Base-by-base conservation (phyloP, 37 sponge, comb jelly and placozoan species). In the Cliona cf. orientalis region DNA sequence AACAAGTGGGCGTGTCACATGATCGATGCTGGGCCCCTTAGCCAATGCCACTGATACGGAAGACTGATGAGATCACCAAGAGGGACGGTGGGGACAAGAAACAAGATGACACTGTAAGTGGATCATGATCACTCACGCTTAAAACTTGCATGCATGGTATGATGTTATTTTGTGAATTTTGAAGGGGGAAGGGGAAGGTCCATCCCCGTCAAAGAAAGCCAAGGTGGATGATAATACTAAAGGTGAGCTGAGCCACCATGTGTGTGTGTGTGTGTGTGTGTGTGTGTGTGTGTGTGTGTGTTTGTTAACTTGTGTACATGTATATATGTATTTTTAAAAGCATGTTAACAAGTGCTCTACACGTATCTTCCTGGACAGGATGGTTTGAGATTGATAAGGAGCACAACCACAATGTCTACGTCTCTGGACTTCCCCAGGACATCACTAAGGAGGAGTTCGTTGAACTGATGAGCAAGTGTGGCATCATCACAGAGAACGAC, bases 331-430 rank as follows among this genome's bases (percentile, higher is more conserved):
- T 33, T 28, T 68, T 38, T 5, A 9, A 68, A 68, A 36, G 41
- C 40, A 4, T 9, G 69, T 37, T 68, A 37, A 37, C 9, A 28
- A 37, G 9, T 37, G 28, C 9, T 33, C 6, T 23, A 55, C 25
- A 3, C 46, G 26, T 53, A 4, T 71, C 35, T 74, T 41, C 21
- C 41, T 53, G 66, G 32, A 58, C 72, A 70, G 87, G 82, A 0
- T 98, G 99, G 96, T 98, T 96, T 94, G 95, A 96, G 25, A 63
- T 98, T n/a, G 96, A 96, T 60, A 85, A 88, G 0, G 77, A 72
- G 3, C 82, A 90, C 28, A 96, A 96, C 85, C 89, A 77, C 35
- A 86, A 91, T 75, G 84, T 98, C 25, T 98, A 98, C 62, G 96
- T 98, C n/a, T 90, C 86, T 5, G 92, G 90, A 11, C 86, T 96